phyloP scores from a whole-genome alignment of 2,888 invertebrate genomes.

The Hyposoter dolosus region DNA sequence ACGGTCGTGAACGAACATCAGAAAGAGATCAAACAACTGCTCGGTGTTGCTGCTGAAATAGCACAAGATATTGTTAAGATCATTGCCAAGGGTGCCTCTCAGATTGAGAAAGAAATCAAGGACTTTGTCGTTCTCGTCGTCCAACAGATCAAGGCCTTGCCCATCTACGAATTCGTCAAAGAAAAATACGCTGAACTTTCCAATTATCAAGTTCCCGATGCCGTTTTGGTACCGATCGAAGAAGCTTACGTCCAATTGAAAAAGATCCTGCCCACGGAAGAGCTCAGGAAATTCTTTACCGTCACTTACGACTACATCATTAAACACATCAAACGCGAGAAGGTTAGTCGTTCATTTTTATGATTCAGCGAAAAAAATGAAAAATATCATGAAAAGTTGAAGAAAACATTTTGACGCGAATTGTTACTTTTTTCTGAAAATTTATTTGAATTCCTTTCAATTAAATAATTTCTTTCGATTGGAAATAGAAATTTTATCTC shows the following conservation, averaged over 20 bases:
- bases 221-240: conserved; percentile 86
- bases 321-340: conserved; percentile 83
- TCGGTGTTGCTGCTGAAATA: conserved; percentile 85
- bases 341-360: conserved; percentile 84
- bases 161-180: conserved; percentile 85
- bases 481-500: too few species aligned
- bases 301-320: conserved; percentile 87
- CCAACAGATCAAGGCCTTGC: conserved; percentile 86
- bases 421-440: too few species aligned
- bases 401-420: conserved; percentile 16
- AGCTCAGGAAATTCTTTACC: conserved; percentile 87
- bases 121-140: conserved; percentile 84
- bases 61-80: conserved; percentile 82
- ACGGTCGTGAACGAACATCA: conserved; percentile 89
- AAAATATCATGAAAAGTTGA: not conserved
- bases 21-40: conserved; percentile 88
- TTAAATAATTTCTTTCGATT: too few species aligned
- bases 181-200: conserved; percentile 83
- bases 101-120: conserved; percentile 81
- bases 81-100: conserved; percentile 76
- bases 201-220: conserved; percentile 87
- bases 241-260: conserved; percentile 87
- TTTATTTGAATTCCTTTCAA: too few species aligned
- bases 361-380: not conserved
- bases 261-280: conserved; percentile 88